phyloP scores from a whole-genome alignment of 2,888 invertebrate species.

The Morinoia aosen region DNA sequence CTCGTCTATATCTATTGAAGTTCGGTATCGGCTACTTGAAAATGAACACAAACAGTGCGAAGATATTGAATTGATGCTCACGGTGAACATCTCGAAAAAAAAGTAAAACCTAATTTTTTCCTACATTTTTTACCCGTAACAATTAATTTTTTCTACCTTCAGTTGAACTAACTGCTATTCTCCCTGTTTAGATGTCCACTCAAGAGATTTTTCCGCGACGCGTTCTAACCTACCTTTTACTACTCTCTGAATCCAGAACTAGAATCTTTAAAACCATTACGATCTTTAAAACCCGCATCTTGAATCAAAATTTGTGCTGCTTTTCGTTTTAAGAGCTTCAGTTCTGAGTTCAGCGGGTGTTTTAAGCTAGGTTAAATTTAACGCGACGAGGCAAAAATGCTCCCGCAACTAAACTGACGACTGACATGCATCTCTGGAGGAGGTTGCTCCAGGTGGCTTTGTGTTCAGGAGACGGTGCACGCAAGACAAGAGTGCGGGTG shows the following conservation, averaged over 20 bases:
- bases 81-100: too few species aligned
- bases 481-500: constrained; percentile 79
- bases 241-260: too few species aligned
- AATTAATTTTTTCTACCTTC: neutral
- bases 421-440: constrained; percentile 88
- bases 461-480: constrained; percentile 86
- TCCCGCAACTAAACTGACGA: neutral
- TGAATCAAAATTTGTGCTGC: too few species aligned
- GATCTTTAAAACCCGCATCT: too few species aligned
- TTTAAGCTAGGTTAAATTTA: too few species aligned
- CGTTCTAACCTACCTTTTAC: too few species aligned
- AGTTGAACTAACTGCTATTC: neutral
- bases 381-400: too few species aligned
- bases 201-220: too few species aligned
- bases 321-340: too few species aligned
- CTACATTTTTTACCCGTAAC: neutral
- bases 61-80: neutral
- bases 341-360: too few species aligned
- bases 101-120: neutral
- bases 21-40: neutral
- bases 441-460: constrained; percentile 93
- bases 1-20: neutral
- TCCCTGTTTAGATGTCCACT: too few species aligned
- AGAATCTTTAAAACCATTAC: too few species aligned
- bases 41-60: neutral